Percentiles rank a stretch among this genome's conserved stretches.
phyloP scores from a whole-genome alignment of 2,113 vertebrate species.

The Heterochromis multidens region DNA sequence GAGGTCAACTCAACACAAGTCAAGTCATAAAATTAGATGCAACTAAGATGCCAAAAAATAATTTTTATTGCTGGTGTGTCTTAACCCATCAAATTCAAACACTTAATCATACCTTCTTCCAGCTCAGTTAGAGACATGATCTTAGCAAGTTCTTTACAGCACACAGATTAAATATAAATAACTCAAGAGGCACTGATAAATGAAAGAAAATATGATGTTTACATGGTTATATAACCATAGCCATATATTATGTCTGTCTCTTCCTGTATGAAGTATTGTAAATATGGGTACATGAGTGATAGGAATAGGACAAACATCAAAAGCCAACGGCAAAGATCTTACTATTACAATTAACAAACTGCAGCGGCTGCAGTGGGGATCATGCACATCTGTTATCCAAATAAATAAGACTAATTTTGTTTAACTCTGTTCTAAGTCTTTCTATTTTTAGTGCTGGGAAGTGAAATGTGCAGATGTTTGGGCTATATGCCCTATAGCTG shows the following conservation, averaged over 20 bases:
- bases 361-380: constrained; percentile 17
- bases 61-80: not conserved
- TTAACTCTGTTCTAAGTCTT: not conserved
- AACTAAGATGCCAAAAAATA: too few relatives aligned
- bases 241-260: not conserved
- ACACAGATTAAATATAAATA: constrained; percentile 6
- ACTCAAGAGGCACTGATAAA: constrained; percentile 5
- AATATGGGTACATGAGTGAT: constrained; percentile 32
- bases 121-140: not conserved
- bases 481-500: not conserved
- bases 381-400: constrained; percentile 42
- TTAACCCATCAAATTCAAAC: not conserved
- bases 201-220: constrained; percentile 1
- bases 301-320: constrained; percentile 15
- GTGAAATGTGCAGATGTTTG: not conserved
- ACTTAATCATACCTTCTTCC: not conserved
- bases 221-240: constrained; percentile 1
- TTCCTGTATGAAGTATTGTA: constrained; percentile 6
- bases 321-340: not conserved
- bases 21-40: too few relatives aligned
- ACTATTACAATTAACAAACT: not conserved
- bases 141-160: not conserved
- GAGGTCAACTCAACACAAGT: too few relatives aligned
- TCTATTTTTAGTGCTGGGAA: not conserved
- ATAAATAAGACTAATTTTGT: constrained; percentile 3